phyloP scores from a whole-genome alignment of 37 sponge, comb jelly and placozoan genomes.

The Oscarella lobularis region DNA sequence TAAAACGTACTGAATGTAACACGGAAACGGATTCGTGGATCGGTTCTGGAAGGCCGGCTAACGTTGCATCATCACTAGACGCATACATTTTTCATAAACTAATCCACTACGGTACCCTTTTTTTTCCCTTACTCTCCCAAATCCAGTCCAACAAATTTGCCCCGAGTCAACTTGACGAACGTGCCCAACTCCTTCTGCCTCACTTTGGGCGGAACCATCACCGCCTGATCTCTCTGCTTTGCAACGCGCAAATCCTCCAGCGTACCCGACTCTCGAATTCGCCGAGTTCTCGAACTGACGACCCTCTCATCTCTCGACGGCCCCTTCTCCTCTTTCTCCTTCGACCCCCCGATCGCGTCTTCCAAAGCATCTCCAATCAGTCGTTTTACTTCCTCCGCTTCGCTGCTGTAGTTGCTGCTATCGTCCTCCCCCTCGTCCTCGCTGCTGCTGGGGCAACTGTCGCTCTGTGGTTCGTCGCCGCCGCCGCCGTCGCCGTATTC shows the following conservation, averaged over 20 bases:
- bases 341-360: not conserved
- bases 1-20: slow-evolving; percentile 13
- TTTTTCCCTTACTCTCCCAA: slow-evolving; percentile 2
- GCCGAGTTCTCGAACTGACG: too few species aligned
- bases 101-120: not conserved
- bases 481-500: not conserved
- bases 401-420: not conserved
- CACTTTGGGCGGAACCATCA: slow-evolving; percentile 57
- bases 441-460: not conserved
- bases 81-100: not conserved
- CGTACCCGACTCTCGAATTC: not conserved
- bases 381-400: not conserved
- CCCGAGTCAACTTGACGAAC: slow-evolving; percentile 43
- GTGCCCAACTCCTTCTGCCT: slow-evolving; percentile 49
- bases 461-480: not conserved
- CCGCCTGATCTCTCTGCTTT: slow-evolving; percentile 6
- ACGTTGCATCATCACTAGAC: slow-evolving; percentile 1
- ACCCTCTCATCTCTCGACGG: not conserved
- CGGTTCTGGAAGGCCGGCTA: slow-evolving; percentile 47
- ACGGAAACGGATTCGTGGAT: slow-evolving; percentile 69
- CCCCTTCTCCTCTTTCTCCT: not conserved
- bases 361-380: not conserved
- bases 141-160: slow-evolving; percentile 62
- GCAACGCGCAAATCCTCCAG: not conserved
- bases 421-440: not conserved